Evolutionary conservation across 2,797 vertebrate genomes (phyloP).

Genomic region (Urophycis tenuis): DNA sequence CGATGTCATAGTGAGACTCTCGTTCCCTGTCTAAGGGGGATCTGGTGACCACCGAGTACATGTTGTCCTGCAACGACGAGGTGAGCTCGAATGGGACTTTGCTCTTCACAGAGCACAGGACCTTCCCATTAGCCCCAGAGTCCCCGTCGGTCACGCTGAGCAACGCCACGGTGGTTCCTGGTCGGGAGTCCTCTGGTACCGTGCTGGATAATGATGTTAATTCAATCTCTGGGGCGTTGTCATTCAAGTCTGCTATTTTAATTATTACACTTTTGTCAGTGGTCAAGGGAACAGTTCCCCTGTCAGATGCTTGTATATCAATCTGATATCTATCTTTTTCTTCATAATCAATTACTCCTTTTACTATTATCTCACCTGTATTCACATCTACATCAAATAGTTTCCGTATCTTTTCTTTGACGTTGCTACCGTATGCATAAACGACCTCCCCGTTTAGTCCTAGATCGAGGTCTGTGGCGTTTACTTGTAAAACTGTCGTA

Average conservation of each 20-base stretch:
- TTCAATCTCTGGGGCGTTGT: constrained; percentile 67
- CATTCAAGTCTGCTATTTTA: constrained; percentile 64
- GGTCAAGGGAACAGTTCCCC: constrained; percentile 40
- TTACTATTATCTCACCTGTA: constrained; percentile 64
- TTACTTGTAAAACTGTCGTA: constrained; percentile 63
- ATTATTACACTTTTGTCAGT: constrained; percentile 63
- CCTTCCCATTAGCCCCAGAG: constrained; percentile 55
- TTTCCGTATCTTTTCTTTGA: constrained; percentile 15
- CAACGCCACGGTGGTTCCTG: constrained; percentile 61
- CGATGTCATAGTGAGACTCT: constrained; percentile 51
- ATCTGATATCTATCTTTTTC: constrained; percentile 66
- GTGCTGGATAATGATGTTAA: constrained; percentile 65
- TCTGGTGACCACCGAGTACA: constrained; percentile 59
- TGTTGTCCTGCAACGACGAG: constrained; percentile 51
- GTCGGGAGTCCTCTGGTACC: constrained; percentile 62
- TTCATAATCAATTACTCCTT: constrained; percentile 69
- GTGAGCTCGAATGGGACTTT: constrained; percentile 51
- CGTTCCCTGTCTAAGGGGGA: constrained; percentile 64
- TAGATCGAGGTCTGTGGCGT: constrained; percentile 59
- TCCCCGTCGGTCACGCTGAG: constrained; percentile 64
- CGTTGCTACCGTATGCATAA: constrained; percentile 47
- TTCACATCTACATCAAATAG: constrained; percentile 58
- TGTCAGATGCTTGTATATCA: constrained; percentile 67
- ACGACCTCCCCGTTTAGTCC: constrained; percentile 45
- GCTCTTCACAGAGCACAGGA: constrained; percentile 29